A percentile compares a stretch with the other conserved stretches of the same genome.
Evolutionary conservation across 2,797 vertebrate genomes (phyloP).

Genomic region (Siniperca undulata): DNA sequence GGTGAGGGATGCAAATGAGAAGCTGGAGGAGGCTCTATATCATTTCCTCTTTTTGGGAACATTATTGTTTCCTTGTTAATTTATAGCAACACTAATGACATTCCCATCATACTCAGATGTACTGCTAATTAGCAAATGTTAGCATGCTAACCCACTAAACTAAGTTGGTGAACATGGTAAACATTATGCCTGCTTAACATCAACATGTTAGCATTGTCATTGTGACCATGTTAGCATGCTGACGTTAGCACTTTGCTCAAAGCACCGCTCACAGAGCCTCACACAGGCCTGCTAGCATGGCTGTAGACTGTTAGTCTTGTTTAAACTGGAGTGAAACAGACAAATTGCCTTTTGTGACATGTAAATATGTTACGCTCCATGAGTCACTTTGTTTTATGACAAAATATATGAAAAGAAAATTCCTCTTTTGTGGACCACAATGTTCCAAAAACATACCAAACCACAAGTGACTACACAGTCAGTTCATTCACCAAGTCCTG

Average conservation of each 20-base stretch:
- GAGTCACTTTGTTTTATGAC: background rate
- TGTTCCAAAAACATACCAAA: background rate
- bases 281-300: no score
- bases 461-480: background rate
- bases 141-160: no score
- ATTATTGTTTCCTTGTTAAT: no score
- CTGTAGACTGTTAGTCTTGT: no score
- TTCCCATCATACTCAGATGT: no score
- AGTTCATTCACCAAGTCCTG: no score
- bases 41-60: no score
- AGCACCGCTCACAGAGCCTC: background rate
- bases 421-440: background rate
- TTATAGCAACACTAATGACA: no score
- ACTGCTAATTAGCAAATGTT: no score
- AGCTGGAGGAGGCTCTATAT: no score
- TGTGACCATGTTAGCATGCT: background rate
- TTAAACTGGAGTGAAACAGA: background rate
- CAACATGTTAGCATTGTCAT: background rate
- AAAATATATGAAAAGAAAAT: background rate
- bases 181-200: background rate
- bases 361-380: background rate
- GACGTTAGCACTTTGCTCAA: background rate
- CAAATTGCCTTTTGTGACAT: background rate
- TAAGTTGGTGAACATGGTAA: background rate
- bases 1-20: no score